Conservation (phyloP, 2,113 vertebrate species). For the Sinocyclocheilus maitianheensis region DNA sequence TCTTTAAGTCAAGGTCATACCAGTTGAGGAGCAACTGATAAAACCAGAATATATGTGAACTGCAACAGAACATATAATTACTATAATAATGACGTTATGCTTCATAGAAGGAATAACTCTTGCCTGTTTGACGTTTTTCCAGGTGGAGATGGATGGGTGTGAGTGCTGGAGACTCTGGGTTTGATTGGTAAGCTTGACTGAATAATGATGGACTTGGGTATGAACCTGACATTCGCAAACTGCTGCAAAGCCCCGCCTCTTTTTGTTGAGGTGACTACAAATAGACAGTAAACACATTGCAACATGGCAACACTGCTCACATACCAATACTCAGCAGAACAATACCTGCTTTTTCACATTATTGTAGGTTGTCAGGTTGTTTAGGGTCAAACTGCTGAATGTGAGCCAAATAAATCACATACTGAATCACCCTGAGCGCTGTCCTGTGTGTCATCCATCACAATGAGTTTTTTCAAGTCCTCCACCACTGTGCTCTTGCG, state of each 20-base stretch:
- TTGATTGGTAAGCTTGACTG: not conserved
- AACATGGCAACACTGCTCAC: not conserved
- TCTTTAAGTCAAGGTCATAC: not conserved
- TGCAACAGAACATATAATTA: not conserved
- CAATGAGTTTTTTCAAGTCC: slow-evolving; percentile 79
- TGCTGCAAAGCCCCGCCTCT: not conserved
- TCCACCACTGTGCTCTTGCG: slow-evolving; percentile 78
- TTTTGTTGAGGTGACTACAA: slow-evolving; percentile 19
- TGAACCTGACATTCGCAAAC: slow-evolving; percentile 22
- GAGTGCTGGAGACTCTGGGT: not conserved
- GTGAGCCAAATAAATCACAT: slow-evolving; percentile 56
- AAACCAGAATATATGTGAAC: not conserved
- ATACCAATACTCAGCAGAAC: slow-evolving; percentile 21
- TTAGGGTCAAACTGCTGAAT: not conserved
- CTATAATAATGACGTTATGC: not conserved
- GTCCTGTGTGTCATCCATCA: slow-evolving; percentile 73
- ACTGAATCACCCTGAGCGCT: slow-evolving; percentile 62
- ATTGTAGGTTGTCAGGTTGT: not conserved
- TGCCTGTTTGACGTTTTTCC: slow-evolving; percentile 37
- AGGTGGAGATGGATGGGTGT: slow-evolving; percentile 34
- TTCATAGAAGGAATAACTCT: not conserved
- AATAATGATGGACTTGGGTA: not conserved
- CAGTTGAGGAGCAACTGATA: not conserved
- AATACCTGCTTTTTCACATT: not conserved
- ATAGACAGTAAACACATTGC: slow-evolving; percentile 22